A percentile compares a stretch with the other conserved stretches of the same genome.
Evolutionary conservation across 2,797 vertebrate genomes (phyloP).

Genomic region (Phaenicophaeus curvirostris): DNA sequence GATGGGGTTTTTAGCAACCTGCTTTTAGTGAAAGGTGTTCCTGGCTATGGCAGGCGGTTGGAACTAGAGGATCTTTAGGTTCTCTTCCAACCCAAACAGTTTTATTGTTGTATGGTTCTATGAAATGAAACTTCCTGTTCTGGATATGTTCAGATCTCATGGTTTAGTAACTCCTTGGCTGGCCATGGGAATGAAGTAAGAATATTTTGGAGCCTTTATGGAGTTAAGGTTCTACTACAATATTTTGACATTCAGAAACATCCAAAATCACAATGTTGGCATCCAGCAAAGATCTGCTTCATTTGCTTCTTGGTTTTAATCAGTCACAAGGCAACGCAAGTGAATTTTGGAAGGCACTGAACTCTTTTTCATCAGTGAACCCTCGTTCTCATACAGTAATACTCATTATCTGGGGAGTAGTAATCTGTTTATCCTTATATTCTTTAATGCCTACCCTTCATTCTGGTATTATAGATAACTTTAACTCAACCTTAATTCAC

Average conservation of each 20-base stretch:
- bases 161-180: background rate
- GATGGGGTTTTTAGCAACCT: background rate
- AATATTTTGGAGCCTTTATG: background rate
- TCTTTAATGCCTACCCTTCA: background rate
- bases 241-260: background rate
- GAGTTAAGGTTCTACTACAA: background rate
- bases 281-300: background rate
- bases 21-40: background rate
- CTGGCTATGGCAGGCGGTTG: background rate
- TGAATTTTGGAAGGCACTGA: background rate
- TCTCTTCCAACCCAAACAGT: background rate
- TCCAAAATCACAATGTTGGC: background rate
- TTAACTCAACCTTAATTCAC: background rate
- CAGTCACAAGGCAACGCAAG: background rate
- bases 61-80: background rate
- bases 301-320: background rate
- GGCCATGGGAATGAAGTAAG: background rate
- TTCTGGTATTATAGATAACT: background rate
- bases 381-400: background rate
- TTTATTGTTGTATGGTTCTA: background rate
- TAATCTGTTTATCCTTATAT: background rate
- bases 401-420: background rate
- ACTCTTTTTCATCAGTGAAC: background rate
- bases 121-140: background rate
- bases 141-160: background rate